These are phyloP conservation scores for Drosophila yooni DNA, from an alignment of 2,888 invertebrate species.

Conservation along the genomic window DNA sequence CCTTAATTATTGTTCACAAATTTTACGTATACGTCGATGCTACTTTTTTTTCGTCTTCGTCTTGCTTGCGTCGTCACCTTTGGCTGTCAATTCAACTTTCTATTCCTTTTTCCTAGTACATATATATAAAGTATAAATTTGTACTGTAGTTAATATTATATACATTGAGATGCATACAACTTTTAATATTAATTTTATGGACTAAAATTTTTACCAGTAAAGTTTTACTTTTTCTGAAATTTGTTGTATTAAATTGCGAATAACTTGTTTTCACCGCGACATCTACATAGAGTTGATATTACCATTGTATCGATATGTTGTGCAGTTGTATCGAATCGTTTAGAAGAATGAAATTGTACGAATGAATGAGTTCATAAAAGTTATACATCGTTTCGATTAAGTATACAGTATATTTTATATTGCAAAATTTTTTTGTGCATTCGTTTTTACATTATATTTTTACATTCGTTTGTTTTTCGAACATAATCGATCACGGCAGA, in stretches of 20 bases:
- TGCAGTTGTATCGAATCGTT: conserved; percentile 7
- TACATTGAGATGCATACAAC: not conserved
- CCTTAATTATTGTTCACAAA: conserved; percentile 67
- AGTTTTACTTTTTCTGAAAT: conserved; percentile 45
- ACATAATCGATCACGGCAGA: not conserved
- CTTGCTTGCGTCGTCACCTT: conserved; percentile 77
- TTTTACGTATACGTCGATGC: conserved; percentile 69
- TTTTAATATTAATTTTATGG: not conserved
- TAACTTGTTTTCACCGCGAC: conserved; percentile 59
- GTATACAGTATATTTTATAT: not conserved
- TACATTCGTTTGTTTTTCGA: not conserved
- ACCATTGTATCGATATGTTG: conserved; percentile 37
- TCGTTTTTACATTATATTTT: too few species aligned
- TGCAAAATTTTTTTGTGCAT: too few species aligned
- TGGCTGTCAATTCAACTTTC: conserved; percentile 57
- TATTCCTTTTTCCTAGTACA: conserved; percentile 26
- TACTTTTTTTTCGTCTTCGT: conserved; percentile 56
- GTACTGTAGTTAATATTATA: conserved; percentile 11
- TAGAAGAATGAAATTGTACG: not conserved
- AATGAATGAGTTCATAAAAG: not conserved
- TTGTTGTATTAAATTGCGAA: conserved; percentile 53
- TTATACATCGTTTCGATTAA: not conserved
- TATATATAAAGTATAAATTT: conserved; percentile 16
- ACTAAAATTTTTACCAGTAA: conserved; percentile 13
- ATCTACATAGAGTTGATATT: conserved; percentile 40